Percentiles rank a stretch among this genome's conserved stretches.
phyloP scores from a whole-genome alignment of 2,888 invertebrate species.

The Catonia carolina region DNA sequence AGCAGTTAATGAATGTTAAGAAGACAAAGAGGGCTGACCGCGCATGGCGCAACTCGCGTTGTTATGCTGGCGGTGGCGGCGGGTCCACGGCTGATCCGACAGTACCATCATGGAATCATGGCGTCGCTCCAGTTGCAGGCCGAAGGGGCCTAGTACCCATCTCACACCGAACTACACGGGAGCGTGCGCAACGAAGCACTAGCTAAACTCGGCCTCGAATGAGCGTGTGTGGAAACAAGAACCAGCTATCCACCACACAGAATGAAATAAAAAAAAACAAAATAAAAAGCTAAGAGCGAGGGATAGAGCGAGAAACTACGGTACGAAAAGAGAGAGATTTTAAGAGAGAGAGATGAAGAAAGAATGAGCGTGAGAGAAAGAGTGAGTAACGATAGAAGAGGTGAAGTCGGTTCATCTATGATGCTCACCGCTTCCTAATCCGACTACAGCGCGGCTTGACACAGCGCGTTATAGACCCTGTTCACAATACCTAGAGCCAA shows the following conservation, averaged over 20 bases:
- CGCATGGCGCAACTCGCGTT: constrained; percentile 9
- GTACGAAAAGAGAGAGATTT: neutral
- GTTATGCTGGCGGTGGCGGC: constrained; percentile 6
- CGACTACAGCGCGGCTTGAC: no score
- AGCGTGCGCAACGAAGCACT: constrained; percentile 4
- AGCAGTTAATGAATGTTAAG: no score
- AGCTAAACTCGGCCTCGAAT: neutral
- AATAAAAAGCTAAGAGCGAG: constrained; percentile 9
- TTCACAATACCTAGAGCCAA: neutral
- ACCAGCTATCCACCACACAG: constrained; percentile 8
- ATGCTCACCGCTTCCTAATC: no score
- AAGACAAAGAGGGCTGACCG: constrained; percentile 7
- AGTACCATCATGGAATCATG: no score
- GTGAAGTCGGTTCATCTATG: neutral
- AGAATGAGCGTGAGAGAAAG: neutral
- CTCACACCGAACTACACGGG: neutral
- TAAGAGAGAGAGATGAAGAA: neutral
- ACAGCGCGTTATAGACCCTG: no score
- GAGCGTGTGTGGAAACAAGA: constrained; percentile 13
- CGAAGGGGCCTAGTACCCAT: neutral
- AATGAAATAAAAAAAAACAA: neutral
- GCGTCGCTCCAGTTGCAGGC: no score
- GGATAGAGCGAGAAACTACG: no score
- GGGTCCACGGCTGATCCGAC: neutral
- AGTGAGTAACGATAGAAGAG: neutral